Evolutionary conservation across 2,888 invertebrate genomes (phyloP), one percentile per base, ranked within the genome.

Genomic region (Campaea margaritaria): DNA sequence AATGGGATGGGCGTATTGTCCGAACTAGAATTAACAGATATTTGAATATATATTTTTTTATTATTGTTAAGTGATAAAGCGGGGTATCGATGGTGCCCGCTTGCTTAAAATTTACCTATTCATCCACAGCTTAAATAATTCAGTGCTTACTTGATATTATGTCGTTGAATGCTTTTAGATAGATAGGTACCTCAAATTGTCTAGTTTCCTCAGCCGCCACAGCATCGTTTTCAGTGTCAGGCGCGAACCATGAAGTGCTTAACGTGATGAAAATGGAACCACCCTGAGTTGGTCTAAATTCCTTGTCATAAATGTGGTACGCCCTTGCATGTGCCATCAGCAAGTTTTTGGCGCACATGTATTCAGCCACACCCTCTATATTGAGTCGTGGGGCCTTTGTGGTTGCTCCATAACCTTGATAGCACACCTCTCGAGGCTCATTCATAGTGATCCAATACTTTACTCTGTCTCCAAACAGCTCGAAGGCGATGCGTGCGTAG

Each of bases 1-100:
- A 54, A 95, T 93, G 0, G 95, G 94, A 83, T 95, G 90, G 1
- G 91, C 87, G 68, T 93, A 94, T 91, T 93, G 91, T 14, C 93
- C 93, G 65, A 91, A 81, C 91, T 93, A 71, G 48, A 44, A 55
- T 8, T 15, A 31, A 28, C 14, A 9, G 16, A n/a, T n/a, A n/a
- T n/a, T n/a, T n/a, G n/a, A n/a, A n/a, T n/a, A n/a, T n/a, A n/a
- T n/a, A n/a, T n/a, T n/a, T n/a, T n/a, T n/a, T n/a, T n/a, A n/a
- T n/a, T n/a, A n/a, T n/a, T n/a, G n/a, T n/a, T n/a, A n/a, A n/a
- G n/a, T n/a, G n/a, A n/a, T n/a, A n/a, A n/a, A n/a, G n/a, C n/a
- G n/a, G n/a, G n/a, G n/a, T n/a, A n/a, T n/a, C n/a, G n/a, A n/a
- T n/a, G n/a, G n/a, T n/a, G n/a, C n/a, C n/a, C n/a, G n/a, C n/a